Evolutionary conservation across 2,888 invertebrate species (phyloP).

Genomic region (Drosophila fungiperda): DNA sequence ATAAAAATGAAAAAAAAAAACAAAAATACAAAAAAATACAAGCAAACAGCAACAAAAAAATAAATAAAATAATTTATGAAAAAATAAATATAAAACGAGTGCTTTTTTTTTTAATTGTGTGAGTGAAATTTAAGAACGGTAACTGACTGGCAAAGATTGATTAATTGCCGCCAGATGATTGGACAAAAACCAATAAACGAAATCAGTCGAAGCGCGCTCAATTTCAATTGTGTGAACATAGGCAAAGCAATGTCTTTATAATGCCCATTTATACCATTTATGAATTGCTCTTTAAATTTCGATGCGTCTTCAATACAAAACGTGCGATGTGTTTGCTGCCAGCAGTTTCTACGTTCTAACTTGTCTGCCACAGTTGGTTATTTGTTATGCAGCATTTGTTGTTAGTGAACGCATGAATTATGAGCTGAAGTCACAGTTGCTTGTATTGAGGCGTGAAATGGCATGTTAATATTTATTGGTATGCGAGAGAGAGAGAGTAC

Average conservation of each 20-base stretch:
- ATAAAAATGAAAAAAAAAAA: constrained; percentile 37
- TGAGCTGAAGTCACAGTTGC: too few species aligned
- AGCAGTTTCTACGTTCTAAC: constrained; percentile 22
- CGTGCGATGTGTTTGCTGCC: constrained; percentile 41
- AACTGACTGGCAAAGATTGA: constrained; percentile 65
- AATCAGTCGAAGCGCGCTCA: constrained; percentile 34
- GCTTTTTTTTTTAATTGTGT: constrained; percentile 54
- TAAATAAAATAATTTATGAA: constrained; percentile 78
- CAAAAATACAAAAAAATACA: constrained; percentile 54
- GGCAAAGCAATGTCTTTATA: constrained; percentile 64
- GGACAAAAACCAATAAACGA: constrained; percentile 60
- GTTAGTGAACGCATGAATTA: constrained; percentile 70
- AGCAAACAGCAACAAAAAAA: constrained; percentile 59
- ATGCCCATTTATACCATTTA: constrained; percentile 74
- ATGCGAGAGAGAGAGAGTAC: constrained; percentile 27
- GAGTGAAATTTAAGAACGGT: constrained; percentile 63
- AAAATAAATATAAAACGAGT: constrained; percentile 55
- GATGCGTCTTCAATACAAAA: constrained; percentile 77
- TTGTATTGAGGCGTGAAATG: constrained; percentile 80
- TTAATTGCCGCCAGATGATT: constrained; percentile 72
- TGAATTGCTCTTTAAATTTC: constrained; percentile 81
- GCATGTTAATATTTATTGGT: constrained; percentile 73
- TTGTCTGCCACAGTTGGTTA: constrained; percentile 47
- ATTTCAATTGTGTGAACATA: constrained; percentile 45
- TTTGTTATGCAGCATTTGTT: constrained; percentile 77